Evolutionary conservation across 2,113 vertebrate genomes (phyloP).

Genomic region (Tylochromis polylepis): DNA sequence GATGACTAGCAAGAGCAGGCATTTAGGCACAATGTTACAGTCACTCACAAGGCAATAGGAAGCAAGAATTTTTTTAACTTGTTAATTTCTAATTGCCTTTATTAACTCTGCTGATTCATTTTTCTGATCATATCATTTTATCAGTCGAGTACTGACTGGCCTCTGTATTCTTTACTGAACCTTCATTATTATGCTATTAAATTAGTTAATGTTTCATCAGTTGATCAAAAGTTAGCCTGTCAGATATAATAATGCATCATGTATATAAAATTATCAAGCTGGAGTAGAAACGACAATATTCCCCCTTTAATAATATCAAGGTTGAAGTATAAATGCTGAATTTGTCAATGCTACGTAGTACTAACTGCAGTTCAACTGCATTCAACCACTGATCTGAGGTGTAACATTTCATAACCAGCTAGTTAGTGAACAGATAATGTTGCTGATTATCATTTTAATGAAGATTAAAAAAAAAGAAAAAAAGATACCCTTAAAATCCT

Average conservation of each 20-base stretch:
- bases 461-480: too few species aligned
- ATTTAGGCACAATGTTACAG: not conserved
- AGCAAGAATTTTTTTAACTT: not conserved
- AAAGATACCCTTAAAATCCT: not conserved
- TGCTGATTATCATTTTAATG: not conserved
- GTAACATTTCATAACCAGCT: too few species aligned
- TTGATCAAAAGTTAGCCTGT: not conserved
- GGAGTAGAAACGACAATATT: not conserved
- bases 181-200: not conserved
- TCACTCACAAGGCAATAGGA: not conserved
- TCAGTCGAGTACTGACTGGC: not conserved
- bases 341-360: not conserved
- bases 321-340: not conserved
- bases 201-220: not conserved
- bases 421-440: not conserved
- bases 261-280: not conserved
- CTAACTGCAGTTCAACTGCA: not conserved
- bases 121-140: not conserved
- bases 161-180: not conserved
- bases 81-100: not conserved
- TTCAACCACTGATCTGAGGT: not conserved
- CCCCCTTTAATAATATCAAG: not conserved
- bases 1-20: not conserved
- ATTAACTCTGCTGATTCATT: too few species aligned
- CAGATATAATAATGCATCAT: not conserved